Evolutionary conservation across 2,888 invertebrate genomes (phyloP).

Genomic region (Dolichomitus sp.): DNA sequence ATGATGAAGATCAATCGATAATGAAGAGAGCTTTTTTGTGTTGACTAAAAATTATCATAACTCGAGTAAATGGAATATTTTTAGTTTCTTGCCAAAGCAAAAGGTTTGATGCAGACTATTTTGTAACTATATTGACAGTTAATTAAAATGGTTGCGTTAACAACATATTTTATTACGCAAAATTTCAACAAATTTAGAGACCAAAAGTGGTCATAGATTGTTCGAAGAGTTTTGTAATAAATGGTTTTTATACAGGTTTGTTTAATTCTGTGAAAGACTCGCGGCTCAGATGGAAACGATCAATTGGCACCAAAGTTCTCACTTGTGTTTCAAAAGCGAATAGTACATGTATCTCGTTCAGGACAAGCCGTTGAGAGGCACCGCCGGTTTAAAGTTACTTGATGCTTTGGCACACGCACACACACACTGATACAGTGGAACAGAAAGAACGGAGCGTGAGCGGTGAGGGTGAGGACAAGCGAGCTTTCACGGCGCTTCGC

Average conservation of each 20-base stretch:
- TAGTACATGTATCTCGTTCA: constrained; percentile 25
- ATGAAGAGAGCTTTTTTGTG: too few relatives aligned
- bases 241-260: neutral
- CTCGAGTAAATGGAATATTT: too few relatives aligned
- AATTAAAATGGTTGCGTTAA: too few relatives aligned
- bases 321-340: constrained; percentile 36
- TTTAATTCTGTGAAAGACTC: too few relatives aligned
- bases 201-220: neutral
- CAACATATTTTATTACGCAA: too few relatives aligned
- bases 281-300: neutral
- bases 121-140: too few relatives aligned
- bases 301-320: neutral
- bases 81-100: too few relatives aligned
- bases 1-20: neutral
- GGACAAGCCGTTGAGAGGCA: constrained; percentile 15
- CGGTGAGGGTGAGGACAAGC: constrained; percentile 21
- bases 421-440: neutral
- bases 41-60: too few relatives aligned
- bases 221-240: neutral
- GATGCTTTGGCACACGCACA: constrained; percentile 25
- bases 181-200: neutral
- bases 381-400: constrained; percentile 44
- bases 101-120: too few relatives aligned
- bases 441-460: constrained; percentile 16
- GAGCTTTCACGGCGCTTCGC: constrained; percentile 50